A percentile compares a stretch with the other conserved stretches of the same genome.
These are phyloP conservation scores for Eupithecia exiguata DNA, from an alignment of 2,888 invertebrate species.

Conservation along the genomic window DNA sequence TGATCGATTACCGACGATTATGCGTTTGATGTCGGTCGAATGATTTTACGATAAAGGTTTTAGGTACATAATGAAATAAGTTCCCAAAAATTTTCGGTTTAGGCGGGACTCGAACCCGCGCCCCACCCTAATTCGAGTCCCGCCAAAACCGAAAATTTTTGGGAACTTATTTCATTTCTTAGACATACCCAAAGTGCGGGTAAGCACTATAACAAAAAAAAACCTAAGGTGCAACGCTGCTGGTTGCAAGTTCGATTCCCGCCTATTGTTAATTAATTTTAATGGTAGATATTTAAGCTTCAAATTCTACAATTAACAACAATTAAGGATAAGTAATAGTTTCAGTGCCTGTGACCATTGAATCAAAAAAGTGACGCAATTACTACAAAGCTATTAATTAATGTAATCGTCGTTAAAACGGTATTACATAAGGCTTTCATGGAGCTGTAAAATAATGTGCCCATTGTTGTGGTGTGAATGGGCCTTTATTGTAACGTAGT, in stretches of 20 bases:
- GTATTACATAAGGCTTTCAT: constrained; percentile 76
- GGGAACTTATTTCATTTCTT: too few species aligned
- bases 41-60: not conserved
- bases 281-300: too few species aligned
- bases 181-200: too few species aligned
- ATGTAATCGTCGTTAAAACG: constrained; percentile 74
- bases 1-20: constrained; percentile 54
- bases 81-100: too few species aligned
- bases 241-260: too few species aligned
- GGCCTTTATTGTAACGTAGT: constrained; percentile 63
- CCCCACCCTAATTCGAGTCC: too few species aligned
- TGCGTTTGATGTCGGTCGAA: not conserved
- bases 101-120: too few species aligned
- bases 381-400: constrained; percentile 78
- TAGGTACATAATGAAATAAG: too few species aligned
- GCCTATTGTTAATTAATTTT: too few species aligned
- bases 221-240: too few species aligned
- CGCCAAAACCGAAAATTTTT: too few species aligned
- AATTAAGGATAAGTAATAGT: not conserved
- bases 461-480: constrained; percentile 75
- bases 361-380: constrained; percentile 29
- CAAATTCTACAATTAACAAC: not conserved
- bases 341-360: not conserved
- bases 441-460: constrained; percentile 72
- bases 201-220: too few species aligned